Evolutionary conservation across 1,140 invertebrate genomes (phyloP).

Genomic region (Gryllus bimaculatus): DNA sequence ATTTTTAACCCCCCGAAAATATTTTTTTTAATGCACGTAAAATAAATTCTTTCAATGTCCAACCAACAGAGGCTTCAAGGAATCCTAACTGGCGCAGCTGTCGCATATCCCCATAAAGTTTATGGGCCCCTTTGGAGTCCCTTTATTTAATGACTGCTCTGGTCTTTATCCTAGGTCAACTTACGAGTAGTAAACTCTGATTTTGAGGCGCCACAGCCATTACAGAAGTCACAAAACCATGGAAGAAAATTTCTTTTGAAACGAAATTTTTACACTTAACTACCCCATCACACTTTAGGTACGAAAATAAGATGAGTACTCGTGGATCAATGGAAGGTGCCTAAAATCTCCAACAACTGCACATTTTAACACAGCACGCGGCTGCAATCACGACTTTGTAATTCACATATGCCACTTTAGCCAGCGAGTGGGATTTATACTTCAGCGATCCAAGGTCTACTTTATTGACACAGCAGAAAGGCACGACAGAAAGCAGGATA

Average conservation of each 20-base stretch:
- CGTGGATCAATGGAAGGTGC: too few species aligned
- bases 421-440: neutral
- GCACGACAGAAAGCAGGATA: neutral
- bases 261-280: too few species aligned
- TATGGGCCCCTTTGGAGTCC: neutral
- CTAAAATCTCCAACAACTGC: too few species aligned
- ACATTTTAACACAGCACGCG: too few species aligned
- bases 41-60: neutral
- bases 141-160: neutral
- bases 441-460: neutral
- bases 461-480: neutral
- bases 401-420: neutral
- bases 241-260: neutral
- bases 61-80: neutral
- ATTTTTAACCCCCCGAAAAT: too few species aligned
- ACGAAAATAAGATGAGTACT: too few species aligned
- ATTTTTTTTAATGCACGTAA: too few species aligned
- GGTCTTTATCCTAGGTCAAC: neutral
- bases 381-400: neutral
- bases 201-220: neutral
- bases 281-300: too few species aligned
- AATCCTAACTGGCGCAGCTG: neutral
- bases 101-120: neutral
- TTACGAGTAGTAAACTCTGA: neutral
- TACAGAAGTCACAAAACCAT: neutral